Percentiles rank a stretch among this genome's conserved stretches.
These are phyloP conservation scores for Aporophyla nigra DNA, from an alignment of 2,888 invertebrate genomes.

Conservation along the genomic window DNA sequence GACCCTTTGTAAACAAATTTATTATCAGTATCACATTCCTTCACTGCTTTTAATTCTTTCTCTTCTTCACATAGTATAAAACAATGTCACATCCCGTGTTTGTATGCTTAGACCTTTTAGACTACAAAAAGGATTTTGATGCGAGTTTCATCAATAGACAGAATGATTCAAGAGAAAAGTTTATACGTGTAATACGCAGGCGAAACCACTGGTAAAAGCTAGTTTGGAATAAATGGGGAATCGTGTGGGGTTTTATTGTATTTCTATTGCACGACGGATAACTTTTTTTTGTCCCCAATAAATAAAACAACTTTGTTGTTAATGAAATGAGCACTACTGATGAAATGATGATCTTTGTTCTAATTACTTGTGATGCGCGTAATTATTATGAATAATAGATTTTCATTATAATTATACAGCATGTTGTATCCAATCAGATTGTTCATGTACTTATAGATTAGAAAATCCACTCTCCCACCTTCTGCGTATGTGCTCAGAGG, in stretches of 20 bases:
- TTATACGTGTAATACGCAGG: no score
- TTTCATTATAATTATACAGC: constrained; percentile 19
- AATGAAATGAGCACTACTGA: not conserved
- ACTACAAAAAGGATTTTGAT: no score
- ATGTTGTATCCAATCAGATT: constrained; percentile 8
- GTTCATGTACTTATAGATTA: not conserved
- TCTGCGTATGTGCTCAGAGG: not conserved
- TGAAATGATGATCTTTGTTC: not conserved
- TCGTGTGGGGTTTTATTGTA: not conserved
- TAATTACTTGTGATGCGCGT: not conserved
- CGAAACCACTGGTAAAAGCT: no score
- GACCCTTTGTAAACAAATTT: not conserved
- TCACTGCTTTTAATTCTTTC: constrained; percentile 6
- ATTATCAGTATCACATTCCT: not conserved
- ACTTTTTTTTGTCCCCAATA: not conserved
- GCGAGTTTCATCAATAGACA: no score
- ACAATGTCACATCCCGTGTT: no score
- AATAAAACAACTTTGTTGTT: not conserved
- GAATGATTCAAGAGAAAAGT: no score
- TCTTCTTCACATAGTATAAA: no score
- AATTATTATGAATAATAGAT: constrained; percentile 17
- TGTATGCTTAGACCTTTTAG: no score
- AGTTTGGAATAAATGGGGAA: not conserved
- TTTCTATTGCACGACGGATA: not conserved
- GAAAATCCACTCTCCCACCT: no score